Base-by-base conservation (phyloP, 1,140 invertebrate genomes). In the Zaprionus africanus region DNA sequence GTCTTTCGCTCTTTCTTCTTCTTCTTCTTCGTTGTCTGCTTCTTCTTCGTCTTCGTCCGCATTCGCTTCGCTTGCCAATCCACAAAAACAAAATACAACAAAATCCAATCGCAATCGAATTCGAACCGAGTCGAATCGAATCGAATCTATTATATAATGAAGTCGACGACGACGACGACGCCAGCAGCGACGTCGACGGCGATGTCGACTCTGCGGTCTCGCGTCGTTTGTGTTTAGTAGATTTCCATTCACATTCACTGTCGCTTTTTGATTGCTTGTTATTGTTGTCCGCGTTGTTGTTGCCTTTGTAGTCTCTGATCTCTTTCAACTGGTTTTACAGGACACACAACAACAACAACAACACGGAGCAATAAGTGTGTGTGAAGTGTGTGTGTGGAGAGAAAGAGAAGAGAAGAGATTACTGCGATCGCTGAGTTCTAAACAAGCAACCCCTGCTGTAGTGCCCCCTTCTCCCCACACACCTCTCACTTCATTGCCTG, bases 211-310 rank as follows among this genome's bases (percentile, higher is more conserved):
- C 22, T 62, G 72, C 71, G 57, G 75, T 63, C 63, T n/a, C n/a
- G 41, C 41, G 65, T 57, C 54, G 82, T 83, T 87, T 80, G 54
- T 49, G 79, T 77, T 86, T 87, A 88, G 84, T 87, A 87, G 84
- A 87, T 87, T 87, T 87, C 84, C 84, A 87, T 87, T 87, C 85
- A 87, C 84, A 87, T 87, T 87, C 75, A 87, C 84, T 87, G 84
- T 87, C 84, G 84, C 84, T 87, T 87, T 86, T 87, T 87, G 83
- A 87, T 87, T 78, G 69, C 76, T 76, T 59, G 15, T 49, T 41
- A 43, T 60, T 77, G 68, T 67, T 59, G 38, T 61, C 7, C 31
- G 31, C 31, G 31, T 58, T 73, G 46, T 46, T 63, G 72, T 31
- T 72, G 53, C 59, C 41, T 49, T 46, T 54, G 41, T 82, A 54